Evolutionary conservation across 2,888 invertebrate species (phyloP), one percentile per base, ranked within the genome.

Genomic region (Spodoptera littoralis): DNA sequence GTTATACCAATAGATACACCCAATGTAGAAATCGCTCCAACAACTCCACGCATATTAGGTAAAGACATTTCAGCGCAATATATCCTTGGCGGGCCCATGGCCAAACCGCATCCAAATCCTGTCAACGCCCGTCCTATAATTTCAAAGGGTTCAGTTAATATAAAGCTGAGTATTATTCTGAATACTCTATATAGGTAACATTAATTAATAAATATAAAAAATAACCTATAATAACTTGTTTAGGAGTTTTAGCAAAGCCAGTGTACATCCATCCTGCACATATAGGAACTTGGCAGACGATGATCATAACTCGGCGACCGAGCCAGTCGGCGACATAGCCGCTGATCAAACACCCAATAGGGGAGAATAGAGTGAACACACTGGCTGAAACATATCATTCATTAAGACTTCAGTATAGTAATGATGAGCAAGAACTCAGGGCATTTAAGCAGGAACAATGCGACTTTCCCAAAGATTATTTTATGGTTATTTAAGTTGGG

Each of bases 31-130:
- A 96, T 87, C 0, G 96, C 95, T 0, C 96, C 96, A 24, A 97
- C 88, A 81, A 96, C 95, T 0, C 97, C 97, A 13, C 97, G 93
- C 65, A 96, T 92, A 74, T 97, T 96, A 0, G 96, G 96, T 57
- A 96, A 95, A 0, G 96, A 95, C 2, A 96, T 96, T 84, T 96
- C 96, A 1, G 95, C 94, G 12, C 95, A 93, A 80, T 96, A 96
- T 0, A 96, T 95, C 27, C 96, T 88, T 0, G 96, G 95, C 1
- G 96, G 95, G 0, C 95, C 95, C 43, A 96, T 95, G 0, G 95
- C 95, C 96, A 96, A 96, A 0, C 97, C 97, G 12, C 96, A 95
- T 1, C 96, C 96, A 0, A 96, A 78, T 1, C 97, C 97, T 6
- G 95, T 95, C 73, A 97, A 90, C 45, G 96, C 89, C 76, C 97